Conservation (phyloP, 2,888 invertebrate genomes). For the Phaonia tiefii region DNA sequence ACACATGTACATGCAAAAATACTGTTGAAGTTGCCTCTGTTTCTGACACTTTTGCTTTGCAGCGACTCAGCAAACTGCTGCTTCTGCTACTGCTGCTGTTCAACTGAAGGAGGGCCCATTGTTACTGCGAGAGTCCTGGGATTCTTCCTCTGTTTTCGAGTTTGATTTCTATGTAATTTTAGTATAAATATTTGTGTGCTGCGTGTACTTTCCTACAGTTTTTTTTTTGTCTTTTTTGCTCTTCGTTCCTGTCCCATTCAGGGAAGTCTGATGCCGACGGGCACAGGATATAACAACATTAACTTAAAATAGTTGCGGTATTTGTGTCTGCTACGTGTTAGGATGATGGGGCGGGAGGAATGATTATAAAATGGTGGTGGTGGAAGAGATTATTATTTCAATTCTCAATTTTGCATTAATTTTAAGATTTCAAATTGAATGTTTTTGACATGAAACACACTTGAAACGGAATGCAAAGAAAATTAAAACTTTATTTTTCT, state of each 20-base stretch:
- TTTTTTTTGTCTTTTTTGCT: too few species aligned
- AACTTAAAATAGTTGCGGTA: constrained; percentile 25
- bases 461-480: not conserved
- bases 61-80: too few species aligned
- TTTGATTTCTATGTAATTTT: constrained; percentile 55
- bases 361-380: not conserved
- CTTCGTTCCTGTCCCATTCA: not conserved
- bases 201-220: too few species aligned
- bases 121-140: constrained; percentile 9
- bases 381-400: constrained; percentile 24
- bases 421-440: constrained; percentile 26
- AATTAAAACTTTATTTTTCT: not conserved
- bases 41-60: constrained; percentile 61
- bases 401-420: constrained; percentile 36
- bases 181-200: constrained; percentile 6
- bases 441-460: constrained; percentile 28
- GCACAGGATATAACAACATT: constrained; percentile 6
- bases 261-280: constrained; percentile 60
- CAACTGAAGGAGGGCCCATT: constrained; percentile 49
- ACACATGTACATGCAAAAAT: constrained; percentile 15
- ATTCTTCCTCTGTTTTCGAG: too few species aligned
- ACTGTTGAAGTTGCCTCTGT: constrained; percentile 47
- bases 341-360: not conserved
- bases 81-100: constrained; percentile 1
- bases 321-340: not conserved